phyloP scores from a whole-genome alignment of 2,113 vertebrate genomes.

The Pungitius pungitius region DNA sequence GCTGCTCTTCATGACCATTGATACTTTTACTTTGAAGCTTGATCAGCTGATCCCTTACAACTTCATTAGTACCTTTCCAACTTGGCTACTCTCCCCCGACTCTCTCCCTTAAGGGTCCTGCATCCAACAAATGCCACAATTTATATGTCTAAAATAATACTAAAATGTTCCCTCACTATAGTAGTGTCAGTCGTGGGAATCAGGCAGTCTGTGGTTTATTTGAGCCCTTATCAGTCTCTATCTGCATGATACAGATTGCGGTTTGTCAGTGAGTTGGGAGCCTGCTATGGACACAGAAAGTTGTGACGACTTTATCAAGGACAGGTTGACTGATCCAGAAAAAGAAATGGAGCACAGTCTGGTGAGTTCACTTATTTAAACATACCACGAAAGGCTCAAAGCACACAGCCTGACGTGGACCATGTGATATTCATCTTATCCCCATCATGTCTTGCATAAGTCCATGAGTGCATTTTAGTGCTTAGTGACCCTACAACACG shows the following conservation, averaged over 20 bases:
- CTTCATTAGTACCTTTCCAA: not conserved
- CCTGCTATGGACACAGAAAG: conserved; percentile 1
- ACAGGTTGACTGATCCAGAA: conserved; percentile 28
- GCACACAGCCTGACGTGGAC: not conserved
- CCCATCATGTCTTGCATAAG: not conserved
- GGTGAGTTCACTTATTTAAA: conserved; percentile 33
- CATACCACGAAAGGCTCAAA: not conserved
- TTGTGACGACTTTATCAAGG: conserved; percentile 46
- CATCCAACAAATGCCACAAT: not conserved
- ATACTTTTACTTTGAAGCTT: conserved; percentile 7
- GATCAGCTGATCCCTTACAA: not conserved
- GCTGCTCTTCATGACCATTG: not conserved
- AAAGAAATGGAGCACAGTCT: conserved; percentile 21
- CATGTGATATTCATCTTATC: no score
- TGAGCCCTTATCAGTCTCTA: conserved; percentile 2
- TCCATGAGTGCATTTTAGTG: not conserved
- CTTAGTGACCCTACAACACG: not conserved
- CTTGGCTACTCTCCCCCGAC: not conserved
- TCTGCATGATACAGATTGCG: conserved; percentile 56
- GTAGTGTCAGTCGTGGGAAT: not conserved
- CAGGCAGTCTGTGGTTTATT: not conserved
- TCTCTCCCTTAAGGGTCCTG: not conserved
- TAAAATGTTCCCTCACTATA: not conserved
- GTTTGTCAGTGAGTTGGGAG: conserved; percentile 64
- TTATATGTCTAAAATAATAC: no score